These are phyloP conservation scores for Aspidiotus rigidus DNA, from an alignment of 2,888 invertebrate genomes.

Conservation along the genomic window DNA sequence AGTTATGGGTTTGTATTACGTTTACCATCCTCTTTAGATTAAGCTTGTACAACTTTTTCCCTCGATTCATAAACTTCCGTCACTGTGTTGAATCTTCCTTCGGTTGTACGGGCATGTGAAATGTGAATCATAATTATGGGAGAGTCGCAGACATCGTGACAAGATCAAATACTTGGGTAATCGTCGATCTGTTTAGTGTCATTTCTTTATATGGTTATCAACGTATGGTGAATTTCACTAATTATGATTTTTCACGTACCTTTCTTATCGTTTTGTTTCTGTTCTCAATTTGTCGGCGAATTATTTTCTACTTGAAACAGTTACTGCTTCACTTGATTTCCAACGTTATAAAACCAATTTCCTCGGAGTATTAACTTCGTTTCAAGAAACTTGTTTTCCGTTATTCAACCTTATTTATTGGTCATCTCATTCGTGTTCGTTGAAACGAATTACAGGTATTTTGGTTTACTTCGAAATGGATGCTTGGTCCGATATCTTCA, in stretches of 20 bases:
- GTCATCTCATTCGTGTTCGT: too few species aligned
- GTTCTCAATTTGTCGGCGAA: not conserved
- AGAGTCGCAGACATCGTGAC: slow-evolving; percentile 13
- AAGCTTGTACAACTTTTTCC: not conserved
- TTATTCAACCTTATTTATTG: too few species aligned
- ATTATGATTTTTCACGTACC: slow-evolving; percentile 3
- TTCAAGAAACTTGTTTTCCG: not conserved
- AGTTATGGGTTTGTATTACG: slow-evolving; percentile 29
- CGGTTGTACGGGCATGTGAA: not conserved
- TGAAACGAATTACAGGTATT: too few species aligned
- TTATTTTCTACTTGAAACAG: not conserved
- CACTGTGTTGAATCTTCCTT: slow-evolving; percentile 17
- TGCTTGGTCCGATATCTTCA: not conserved
- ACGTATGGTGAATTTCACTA: slow-evolving; percentile 21
- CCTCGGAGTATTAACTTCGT: too few species aligned
- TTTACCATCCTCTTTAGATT: slow-evolving; percentile 18
- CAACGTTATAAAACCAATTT: too few species aligned
- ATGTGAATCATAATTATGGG: slow-evolving; percentile 8
- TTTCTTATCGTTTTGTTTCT: not conserved
- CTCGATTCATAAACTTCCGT: not conserved
- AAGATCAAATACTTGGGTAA: slow-evolving; percentile 17
- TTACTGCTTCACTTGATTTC: not conserved
- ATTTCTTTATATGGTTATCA: slow-evolving; percentile 28
- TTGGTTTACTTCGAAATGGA: not conserved
- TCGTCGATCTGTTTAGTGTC: slow-evolving; percentile 18